phyloP scores from a whole-genome alignment of 2,113 vertebrate species.

The Thinocorus orbignyianus region DNA sequence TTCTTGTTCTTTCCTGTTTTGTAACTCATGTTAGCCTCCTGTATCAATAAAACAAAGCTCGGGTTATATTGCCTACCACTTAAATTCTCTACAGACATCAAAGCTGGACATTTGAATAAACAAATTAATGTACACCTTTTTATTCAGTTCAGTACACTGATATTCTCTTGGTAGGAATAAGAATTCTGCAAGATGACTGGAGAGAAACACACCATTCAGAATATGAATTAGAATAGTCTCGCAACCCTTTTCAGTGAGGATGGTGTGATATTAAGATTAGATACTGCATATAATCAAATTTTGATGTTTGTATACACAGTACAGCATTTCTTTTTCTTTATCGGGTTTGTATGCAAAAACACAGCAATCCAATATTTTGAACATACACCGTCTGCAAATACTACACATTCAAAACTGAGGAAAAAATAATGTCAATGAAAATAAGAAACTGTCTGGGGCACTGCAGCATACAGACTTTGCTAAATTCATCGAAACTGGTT shows the following conservation, averaged over 20 bases:
- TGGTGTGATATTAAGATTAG: slow-evolving; percentile 76
- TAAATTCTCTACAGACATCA: slow-evolving; percentile 76
- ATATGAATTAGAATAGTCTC: slow-evolving; percentile 76
- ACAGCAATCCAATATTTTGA: slow-evolving; percentile 42
- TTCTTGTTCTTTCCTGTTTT: slow-evolving; percentile 27
- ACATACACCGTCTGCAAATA: slow-evolving; percentile 26
- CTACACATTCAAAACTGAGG: slow-evolving; percentile 30
- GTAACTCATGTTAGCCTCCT: slow-evolving; percentile 25
- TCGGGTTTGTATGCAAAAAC: slow-evolving; percentile 71
- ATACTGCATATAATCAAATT: slow-evolving; percentile 78
- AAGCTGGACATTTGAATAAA: slow-evolving; percentile 78
- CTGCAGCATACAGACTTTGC: background rate
- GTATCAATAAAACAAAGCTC: slow-evolving; percentile 76
- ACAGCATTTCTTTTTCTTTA: slow-evolving; percentile 63
- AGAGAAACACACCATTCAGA: slow-evolving; percentile 76
- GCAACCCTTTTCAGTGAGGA: slow-evolving; percentile 61
- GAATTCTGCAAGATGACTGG: slow-evolving; percentile 74
- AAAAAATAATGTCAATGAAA: slow-evolving; percentile 57
- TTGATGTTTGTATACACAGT: slow-evolving; percentile 62
- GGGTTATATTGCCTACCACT: slow-evolving; percentile 71
- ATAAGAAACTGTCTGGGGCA: background rate
- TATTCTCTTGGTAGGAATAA: slow-evolving; percentile 74
- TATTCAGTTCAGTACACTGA: slow-evolving; percentile 77
- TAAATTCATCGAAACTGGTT: slow-evolving; percentile 13
- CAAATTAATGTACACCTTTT: slow-evolving; percentile 81